A percentile compares a stretch with the other conserved stretches of the same genome.
Evolutionary conservation across 2,888 invertebrate species (phyloP).

Genomic region (Polyploca ridens): DNA sequence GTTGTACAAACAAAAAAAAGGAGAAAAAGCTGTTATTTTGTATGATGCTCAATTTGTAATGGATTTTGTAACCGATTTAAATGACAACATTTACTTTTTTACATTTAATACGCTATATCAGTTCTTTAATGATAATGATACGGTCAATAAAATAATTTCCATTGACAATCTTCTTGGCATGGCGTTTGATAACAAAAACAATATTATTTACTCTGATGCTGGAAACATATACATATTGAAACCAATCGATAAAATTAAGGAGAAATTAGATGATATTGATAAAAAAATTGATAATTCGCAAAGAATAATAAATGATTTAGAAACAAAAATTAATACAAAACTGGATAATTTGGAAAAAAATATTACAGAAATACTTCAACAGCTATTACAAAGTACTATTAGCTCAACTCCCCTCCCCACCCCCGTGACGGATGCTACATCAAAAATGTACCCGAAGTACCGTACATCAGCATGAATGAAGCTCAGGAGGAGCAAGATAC

Average conservation of each 20-base stretch:
- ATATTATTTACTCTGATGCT: background rate
- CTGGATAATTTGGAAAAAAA: background rate
- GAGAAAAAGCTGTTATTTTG: background rate
- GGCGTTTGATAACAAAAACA: background rate
- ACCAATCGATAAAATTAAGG: background rate
- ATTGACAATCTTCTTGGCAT: background rate
- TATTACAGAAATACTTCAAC: background rate
- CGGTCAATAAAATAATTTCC: background rate
- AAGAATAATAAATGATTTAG: background rate
- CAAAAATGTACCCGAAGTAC: background rate
- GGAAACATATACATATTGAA: background rate
- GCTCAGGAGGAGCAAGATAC: background rate
- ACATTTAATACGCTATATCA: background rate
- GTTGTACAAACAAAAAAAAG: background rate
- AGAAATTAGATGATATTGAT: background rate
- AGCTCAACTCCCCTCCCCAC: background rate
- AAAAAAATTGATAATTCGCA: too few relatives aligned
- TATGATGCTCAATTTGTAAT: background rate
- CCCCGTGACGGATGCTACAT: background rate
- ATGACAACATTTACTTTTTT: background rate
- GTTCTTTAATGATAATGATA: background rate
- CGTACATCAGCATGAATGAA: background rate
- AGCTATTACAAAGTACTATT: background rate
- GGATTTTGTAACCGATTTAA: background rate
- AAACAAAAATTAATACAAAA: background rate